phyloP scores from a whole-genome alignment of 2,797 vertebrate genomes.

The Coregonus suidteri region DNA sequence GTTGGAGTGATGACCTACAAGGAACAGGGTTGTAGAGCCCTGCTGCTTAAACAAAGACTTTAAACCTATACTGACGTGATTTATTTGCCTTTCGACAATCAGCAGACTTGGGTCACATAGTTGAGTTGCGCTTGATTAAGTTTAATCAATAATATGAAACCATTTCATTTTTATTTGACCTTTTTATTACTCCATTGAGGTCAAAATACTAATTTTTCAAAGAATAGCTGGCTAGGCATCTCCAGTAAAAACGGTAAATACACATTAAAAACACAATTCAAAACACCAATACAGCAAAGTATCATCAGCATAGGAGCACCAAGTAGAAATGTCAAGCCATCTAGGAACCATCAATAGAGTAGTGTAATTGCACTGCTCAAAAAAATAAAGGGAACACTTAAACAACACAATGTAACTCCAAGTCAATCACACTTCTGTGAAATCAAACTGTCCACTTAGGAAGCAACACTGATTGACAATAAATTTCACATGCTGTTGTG shows the following conservation, averaged over 20 bases:
- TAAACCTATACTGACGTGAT: background rate
- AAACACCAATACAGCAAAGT: background rate
- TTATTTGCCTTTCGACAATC: background rate
- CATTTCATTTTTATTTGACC: background rate
- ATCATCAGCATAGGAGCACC: background rate
- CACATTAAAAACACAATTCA: background rate
- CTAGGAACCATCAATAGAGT: background rate
- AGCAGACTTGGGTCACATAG: background rate
- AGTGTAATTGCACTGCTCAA: background rate
- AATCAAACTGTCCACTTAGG: too few species aligned
- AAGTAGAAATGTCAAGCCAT: background rate
- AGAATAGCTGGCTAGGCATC: too few species aligned
- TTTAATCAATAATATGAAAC: background rate
- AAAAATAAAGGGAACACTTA: too few species aligned
- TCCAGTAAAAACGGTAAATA: background rate
- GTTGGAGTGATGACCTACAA: too few species aligned
- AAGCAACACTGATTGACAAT: too few species aligned
- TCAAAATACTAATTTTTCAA: too few species aligned
- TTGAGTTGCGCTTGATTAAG: background rate
- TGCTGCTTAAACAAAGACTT: background rate
- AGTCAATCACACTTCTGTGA: too few species aligned
- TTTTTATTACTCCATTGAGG: background rate
- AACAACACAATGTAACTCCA: too few species aligned
- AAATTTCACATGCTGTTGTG: too few species aligned
- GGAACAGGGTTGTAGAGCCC: too few species aligned